Evolutionary conservation across 2,797 vertebrate genomes (phyloP), one percentile per base, ranked within the genome.

Genomic region (Spizella passerina): DNA sequence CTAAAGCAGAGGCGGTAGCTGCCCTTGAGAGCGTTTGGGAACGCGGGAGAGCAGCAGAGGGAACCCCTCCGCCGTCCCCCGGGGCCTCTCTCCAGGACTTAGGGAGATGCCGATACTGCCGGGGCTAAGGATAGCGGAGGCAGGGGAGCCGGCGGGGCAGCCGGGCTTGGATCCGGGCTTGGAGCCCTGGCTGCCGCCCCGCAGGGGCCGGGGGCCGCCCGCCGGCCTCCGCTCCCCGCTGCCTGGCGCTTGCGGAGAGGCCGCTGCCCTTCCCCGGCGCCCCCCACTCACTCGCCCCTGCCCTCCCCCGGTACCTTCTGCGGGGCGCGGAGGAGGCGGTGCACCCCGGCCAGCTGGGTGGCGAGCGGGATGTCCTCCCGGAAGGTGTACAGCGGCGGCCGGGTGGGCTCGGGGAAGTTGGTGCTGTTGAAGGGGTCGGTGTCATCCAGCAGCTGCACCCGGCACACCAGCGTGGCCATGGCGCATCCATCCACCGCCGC

Each of bases 371-470:
- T 98, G 85, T 99, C 99, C 95, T 98, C 98, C 43, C 98, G 98
- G 97, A 99, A 99, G 63, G 98, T 98, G 98, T 98, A 99, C 8
- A 98, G 92, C n/a, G 99, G 99, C 9, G 99, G 98, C 93, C 99
- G 97, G 56, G 98, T 99, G 94, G 99, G 99, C 92, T 99, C 99
- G 29, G 99, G 99, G 96, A 99, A 99, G 89, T 98, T 99, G 71
- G 99, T 99, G 97, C 99, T 99, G 97, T 99, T 99, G 97, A 99
- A 99, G 59, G 99, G 99, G 97, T 99, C 99, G 88, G 99, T 99
- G 96, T 99, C 99, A 92, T 99, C 99, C 97, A 99, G 97, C 95
- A 99, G 99, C 98, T 99, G 99, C 97, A 99, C 98, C 97, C 99
- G 98, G 98, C 98, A 99, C 75, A 98, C 98, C 95, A 99, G 76